Evolutionary conservation across 2,888 invertebrate genomes (phyloP), one percentile per base, ranked within the genome.

Genomic region (Tubulanus polymorphus): DNA sequence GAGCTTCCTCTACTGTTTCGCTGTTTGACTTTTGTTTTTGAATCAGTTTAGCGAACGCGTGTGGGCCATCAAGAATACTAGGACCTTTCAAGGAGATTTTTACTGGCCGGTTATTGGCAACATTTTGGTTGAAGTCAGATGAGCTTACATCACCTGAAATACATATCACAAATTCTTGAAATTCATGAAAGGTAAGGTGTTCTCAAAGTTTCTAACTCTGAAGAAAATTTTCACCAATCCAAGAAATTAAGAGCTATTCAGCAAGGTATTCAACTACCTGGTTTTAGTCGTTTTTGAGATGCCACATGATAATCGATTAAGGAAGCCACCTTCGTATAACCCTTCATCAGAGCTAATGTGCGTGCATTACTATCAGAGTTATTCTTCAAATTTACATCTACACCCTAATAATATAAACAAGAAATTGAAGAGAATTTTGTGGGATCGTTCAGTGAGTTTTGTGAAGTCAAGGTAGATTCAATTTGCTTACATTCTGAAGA

Each of bases 301-400:
- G 66, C 61, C 6, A 67, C 59, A 55, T 74, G 69, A 57, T 76
- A 75, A 57, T 79, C 78, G 30, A 79, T 77, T 8, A 79, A 62
- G 56, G 72, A 73, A 48, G 77, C 78, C 18, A 79, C 72, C 63
- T 79, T 78, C 61, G 73, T 71, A 62, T 76, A 69, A 8, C 76
- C 77, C 54, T 72, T 69, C 45, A 72, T 62, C 29, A 78, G 62
- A 25, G 79, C 79, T 48, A 79, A 65, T 1, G 76, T 74, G 26
- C 75, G 64, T 0, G 79, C 79, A n/a, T 73, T 76, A 62, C 78
- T 73, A 3, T 76, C 76, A 55, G 70, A 71, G 51, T 67, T 65
- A 2, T 72, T 68, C 56, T 72, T 75, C 27, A 67, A 68, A 54
- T 73, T 69, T 15, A 74, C 66, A 63, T 74, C 70, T 12, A 75